Conservation (phyloP, 2,888 invertebrate species). For the Hydrotaea cyrtoneurina region DNA sequence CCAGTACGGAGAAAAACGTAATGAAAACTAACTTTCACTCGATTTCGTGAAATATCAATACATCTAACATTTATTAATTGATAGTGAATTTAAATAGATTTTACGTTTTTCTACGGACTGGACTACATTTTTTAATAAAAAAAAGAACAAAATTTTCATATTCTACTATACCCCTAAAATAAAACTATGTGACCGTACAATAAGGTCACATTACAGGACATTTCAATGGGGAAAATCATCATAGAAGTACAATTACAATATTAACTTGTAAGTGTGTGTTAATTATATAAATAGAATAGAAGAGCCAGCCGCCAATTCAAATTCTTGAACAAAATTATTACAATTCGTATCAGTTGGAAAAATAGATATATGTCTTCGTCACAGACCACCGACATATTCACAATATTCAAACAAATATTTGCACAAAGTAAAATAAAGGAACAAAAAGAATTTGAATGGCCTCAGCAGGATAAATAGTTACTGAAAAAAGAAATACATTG, state of each 20-base stretch:
- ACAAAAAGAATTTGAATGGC: slow-evolving; percentile 72
- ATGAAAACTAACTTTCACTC: no score
- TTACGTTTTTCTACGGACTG: not conserved
- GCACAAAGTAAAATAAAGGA: slow-evolving; percentile 60
- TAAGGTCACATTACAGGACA: slow-evolving; percentile 61
- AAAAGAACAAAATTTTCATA: slow-evolving; percentile 37
- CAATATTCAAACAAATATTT: slow-evolving; percentile 56
- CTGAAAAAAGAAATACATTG: slow-evolving; percentile 32
- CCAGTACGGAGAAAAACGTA: no score
- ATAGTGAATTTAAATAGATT: no score
- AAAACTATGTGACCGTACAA: slow-evolving; percentile 57
- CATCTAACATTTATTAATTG: no score
- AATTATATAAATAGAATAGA: slow-evolving; percentile 49
- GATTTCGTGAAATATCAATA: no score
- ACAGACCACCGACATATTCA: slow-evolving; percentile 55
- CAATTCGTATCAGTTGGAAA: slow-evolving; percentile 51
- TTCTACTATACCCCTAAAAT: slow-evolving; percentile 58
- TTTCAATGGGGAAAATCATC: slow-evolving; percentile 31
- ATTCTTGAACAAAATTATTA: slow-evolving; percentile 73
- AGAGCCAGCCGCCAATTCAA: slow-evolving; percentile 68
- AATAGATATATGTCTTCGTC: slow-evolving; percentile 50
- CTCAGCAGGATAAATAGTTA: slow-evolving; percentile 16
- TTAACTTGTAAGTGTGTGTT: slow-evolving; percentile 47
- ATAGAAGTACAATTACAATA: slow-evolving; percentile 57
- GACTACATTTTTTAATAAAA: slow-evolving; percentile 32